phyloP scores from a whole-genome alignment of 1,140 invertebrate genomes.

The Orussus abietinus region DNA sequence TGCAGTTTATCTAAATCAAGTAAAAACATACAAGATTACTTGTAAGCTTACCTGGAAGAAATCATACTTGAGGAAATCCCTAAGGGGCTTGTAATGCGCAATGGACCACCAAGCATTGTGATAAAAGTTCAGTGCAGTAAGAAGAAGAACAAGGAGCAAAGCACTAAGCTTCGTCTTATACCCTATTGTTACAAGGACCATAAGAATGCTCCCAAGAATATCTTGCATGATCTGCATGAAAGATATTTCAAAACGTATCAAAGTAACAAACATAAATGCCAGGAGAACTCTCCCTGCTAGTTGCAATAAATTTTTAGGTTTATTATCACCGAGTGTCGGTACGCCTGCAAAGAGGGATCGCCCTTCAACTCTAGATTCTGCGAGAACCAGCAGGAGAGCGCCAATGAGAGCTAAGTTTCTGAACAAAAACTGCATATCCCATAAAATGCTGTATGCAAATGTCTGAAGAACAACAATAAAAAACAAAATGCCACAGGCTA shows the following conservation, averaged over 20 bases:
- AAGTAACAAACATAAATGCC: conserved; percentile 98
- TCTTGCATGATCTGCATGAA: conserved; percentile 80
- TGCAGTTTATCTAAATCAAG: neutral
- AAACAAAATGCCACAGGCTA: conserved; percentile 92
- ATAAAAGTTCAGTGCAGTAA: conserved; percentile 90
- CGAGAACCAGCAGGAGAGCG: conserved; percentile 88
- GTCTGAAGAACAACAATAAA: conserved; percentile 96
- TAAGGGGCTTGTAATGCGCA: conserved; percentile 88
- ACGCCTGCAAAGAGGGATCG: conserved; percentile 97
- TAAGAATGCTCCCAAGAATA: conserved; percentile 88
- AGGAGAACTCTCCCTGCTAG: conserved; percentile 91
- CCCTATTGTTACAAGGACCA: conserved; percentile 94
- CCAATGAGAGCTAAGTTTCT: conserved; percentile 96
- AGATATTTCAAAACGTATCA: conserved; percentile 89
- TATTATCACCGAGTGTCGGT: conserved; percentile 93
- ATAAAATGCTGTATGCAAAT: conserved; percentile 95
- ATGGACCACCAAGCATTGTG: conserved; percentile 98
- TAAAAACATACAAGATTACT: conserved; percentile 9
- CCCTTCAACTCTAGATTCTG: conserved; percentile 89
- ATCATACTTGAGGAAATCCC: conserved; percentile 99
- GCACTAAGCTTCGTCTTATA: conserved; percentile 99
- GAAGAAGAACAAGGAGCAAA: conserved; percentile 85
- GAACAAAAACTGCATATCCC: conserved; percentile 95
- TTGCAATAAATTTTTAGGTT: conserved; percentile 96
- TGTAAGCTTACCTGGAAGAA: conserved; percentile 88